Base-by-base conservation (phyloP, 2,888 invertebrate species). In the Acanthosepion lycidas region DNA sequence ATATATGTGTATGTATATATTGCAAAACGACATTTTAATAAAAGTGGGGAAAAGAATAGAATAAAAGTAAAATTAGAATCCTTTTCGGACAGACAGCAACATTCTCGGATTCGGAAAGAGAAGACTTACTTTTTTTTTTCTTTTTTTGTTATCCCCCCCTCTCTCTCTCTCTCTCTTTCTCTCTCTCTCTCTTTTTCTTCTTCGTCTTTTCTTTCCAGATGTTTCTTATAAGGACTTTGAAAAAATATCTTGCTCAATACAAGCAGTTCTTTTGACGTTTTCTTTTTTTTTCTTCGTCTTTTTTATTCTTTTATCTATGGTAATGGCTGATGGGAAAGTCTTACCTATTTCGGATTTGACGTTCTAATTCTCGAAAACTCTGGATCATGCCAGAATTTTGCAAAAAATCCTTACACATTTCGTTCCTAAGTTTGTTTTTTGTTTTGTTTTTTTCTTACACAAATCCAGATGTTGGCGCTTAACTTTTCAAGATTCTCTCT, bases 331-430 rank as follows among this genome's bases (percentile, higher is more conserved):
- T 78, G 78, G n/a, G 78, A 78, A 78, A n/a, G 78, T 78, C 15
- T 78, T 78, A 59, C 59, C 6, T 78, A n/a, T n/a, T n/a, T 78
- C 12, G 78, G 33, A 78, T 78, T n/a, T n/a, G 78, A 78, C 78
- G 78, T 78, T 78, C 78, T n/a, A n/a, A 33, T 78, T n/a, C n/a
- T n/a, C 12, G 78, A 78, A 78, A 33, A 78, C n/a, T 23, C 78
- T 59, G 78, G 78, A 78, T 78, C 78, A 33, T 78, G 78, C n/a
- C 78, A 78, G n/a, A n/a, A n/a, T 78, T n/a, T 78, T 78, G 78
- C n/a, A 78, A 78, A 18, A 78, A 78, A 33, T 15, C 12, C 33
- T 78, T 78, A 78, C 12, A n/a, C 78, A 5, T 78, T 78, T 78
- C n/a, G 15, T n/a, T 78, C 33, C 1, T 4, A 78, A 78, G 33